Conservation (phyloP, 2,113 vertebrate species). For the Rafetus swinhoei region DNA sequence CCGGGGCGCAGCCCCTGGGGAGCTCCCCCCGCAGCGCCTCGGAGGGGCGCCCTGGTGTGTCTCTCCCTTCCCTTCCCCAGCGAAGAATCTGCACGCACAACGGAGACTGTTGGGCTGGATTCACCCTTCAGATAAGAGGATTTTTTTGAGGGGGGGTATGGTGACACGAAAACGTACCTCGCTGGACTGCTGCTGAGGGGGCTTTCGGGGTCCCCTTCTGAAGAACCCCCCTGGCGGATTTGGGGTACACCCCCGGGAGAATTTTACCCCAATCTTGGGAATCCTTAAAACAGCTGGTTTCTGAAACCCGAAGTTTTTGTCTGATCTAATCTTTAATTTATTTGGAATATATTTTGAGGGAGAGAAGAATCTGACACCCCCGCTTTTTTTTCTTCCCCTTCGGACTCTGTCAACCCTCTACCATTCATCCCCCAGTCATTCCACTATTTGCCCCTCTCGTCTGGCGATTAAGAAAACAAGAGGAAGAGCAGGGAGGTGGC, state of each 20-base stretch:
- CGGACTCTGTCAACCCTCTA: constrained; percentile 45
- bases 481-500: constrained; percentile 68
- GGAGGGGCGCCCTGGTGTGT: constrained; percentile 59
- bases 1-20: constrained; percentile 37
- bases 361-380: constrained; percentile 49
- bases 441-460: constrained; percentile 63
- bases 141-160: constrained; percentile 17
- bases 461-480: constrained; percentile 66
- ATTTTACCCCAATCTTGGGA: constrained; percentile 29
- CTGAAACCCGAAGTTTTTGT: constrained; percentile 33
- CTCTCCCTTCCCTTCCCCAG: constrained; percentile 42
- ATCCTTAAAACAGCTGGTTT: constrained; percentile 41
- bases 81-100: constrained; percentile 33
- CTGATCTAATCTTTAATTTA: constrained; percentile 62
- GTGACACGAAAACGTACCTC: constrained; percentile 44
- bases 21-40: constrained; percentile 60
- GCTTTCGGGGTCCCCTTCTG: constrained; percentile 63
- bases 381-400: constrained; percentile 33
- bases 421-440: constrained; percentile 61
- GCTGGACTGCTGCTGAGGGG: constrained; percentile 29
- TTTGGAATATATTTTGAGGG: constrained; percentile 63
- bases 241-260: constrained; percentile 48
- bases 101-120: constrained; percentile 60
- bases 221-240: constrained; percentile 64
- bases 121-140: constrained; percentile 43